A percentile compares a stretch with the other conserved stretches of the same genome.
These are phyloP conservation scores for Clitarchus hookeri DNA, from an alignment of 2,888 invertebrate genomes.

Conservation along the genomic window DNA sequence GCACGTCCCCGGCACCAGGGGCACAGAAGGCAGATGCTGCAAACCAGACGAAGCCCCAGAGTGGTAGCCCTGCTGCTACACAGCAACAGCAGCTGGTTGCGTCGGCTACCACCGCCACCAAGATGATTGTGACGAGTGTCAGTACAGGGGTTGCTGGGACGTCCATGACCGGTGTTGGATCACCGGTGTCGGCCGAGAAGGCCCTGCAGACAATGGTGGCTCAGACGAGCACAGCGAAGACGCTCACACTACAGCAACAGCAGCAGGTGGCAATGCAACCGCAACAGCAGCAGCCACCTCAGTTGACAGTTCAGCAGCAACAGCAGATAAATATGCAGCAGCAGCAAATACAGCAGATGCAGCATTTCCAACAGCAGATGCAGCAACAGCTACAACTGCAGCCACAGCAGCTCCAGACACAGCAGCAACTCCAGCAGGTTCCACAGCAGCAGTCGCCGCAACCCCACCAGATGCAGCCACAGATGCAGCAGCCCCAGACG, in stretches of 20 bases:
- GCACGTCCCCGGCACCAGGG: slow-evolving; percentile 70
- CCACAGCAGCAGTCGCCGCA: slow-evolving; percentile 16
- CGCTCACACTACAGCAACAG: slow-evolving; percentile 45
- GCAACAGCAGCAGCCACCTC: slow-evolving; percentile 52
- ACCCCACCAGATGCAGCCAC: slow-evolving; percentile 4
- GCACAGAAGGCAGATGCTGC: slow-evolving; percentile 70
- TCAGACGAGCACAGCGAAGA: slow-evolving; percentile 49
- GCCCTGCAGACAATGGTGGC: slow-evolving; percentile 55
- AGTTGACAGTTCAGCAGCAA: slow-evolving; percentile 49
- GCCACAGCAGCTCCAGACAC: background rate
- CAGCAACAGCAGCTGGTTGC: slow-evolving; percentile 32
- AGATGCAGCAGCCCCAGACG: background rate
- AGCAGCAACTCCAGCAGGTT: background rate
- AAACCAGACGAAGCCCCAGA: slow-evolving; percentile 64
- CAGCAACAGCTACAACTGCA: slow-evolving; percentile 49
- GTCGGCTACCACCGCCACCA: slow-evolving; percentile 25
- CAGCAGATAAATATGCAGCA: slow-evolving; percentile 52
- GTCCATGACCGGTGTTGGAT: slow-evolving; percentile 50
- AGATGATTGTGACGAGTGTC: slow-evolving; percentile 38
- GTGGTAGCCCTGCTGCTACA: slow-evolving; percentile 40
- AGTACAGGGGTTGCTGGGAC: slow-evolving; percentile 31
- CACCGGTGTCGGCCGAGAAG: slow-evolving; percentile 63
- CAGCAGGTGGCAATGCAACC: slow-evolving; percentile 55
- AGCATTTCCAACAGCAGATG: slow-evolving; percentile 48
- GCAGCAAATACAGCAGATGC: slow-evolving; percentile 39